Evolutionary conservation across 2,888 invertebrate species (phyloP).

Genomic region (Kuschelorhynchus macadamiae): DNA sequence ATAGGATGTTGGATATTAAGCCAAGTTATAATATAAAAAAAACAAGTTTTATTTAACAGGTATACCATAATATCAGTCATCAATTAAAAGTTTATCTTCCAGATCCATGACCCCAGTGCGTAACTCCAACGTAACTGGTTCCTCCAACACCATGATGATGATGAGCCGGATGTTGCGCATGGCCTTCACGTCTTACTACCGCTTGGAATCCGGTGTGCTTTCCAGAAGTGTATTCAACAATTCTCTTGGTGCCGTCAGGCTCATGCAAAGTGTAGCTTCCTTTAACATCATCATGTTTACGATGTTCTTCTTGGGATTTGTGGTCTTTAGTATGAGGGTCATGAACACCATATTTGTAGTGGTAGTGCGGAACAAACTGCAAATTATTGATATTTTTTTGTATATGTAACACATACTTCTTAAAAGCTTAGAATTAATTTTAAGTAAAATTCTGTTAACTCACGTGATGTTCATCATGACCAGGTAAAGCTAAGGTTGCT

Average conservation of each 20-base stretch:
- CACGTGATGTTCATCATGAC: too few species aligned
- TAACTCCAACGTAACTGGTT: conserved; percentile 57
- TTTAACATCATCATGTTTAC: conserved; percentile 64
- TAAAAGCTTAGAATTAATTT: too few species aligned
- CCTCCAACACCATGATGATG: conserved; percentile 40
- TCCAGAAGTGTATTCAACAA: conserved; percentile 64
- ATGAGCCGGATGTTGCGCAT: conserved; percentile 42
- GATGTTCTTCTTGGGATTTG: conserved; percentile 64
- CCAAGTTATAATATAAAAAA: too few species aligned
- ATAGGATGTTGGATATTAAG: too few species aligned
- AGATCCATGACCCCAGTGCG: too few species aligned
- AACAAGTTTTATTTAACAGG: too few species aligned
- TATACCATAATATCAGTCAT: too few species aligned
- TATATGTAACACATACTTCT: too few species aligned
- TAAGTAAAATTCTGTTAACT: too few species aligned
- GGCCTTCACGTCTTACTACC: conserved; percentile 56
- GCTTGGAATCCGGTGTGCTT: conserved; percentile 63
- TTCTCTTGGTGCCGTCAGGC: conserved; percentile 65
- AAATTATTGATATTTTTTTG: too few species aligned
- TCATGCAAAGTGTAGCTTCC: conserved; percentile 64
- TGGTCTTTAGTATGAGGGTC: conserved; percentile 66
- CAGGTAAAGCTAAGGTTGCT: too few species aligned
- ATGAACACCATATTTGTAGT: conserved; percentile 66
- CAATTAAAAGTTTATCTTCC: too few species aligned
- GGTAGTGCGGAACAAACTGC: conserved; percentile 56